Base-by-base conservation (phyloP, 2,888 invertebrate species). In the Cephus runcator region DNA sequence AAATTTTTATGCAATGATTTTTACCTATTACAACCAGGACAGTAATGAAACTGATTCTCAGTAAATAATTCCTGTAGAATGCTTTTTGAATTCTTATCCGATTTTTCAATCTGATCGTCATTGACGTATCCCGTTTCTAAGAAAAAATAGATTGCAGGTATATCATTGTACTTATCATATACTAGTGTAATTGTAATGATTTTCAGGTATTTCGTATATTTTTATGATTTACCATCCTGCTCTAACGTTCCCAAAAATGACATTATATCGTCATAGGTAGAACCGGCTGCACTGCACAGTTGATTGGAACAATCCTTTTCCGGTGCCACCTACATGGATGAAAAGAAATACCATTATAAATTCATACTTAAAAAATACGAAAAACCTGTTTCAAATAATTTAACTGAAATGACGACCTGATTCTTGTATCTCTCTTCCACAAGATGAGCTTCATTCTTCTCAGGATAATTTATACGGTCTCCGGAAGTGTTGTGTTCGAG, bases 251-350 rank as follows among this genome's bases (percentile, higher is more conserved):
- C 86, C 33, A 90, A 79, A 69, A 89, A 89, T 3, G 85, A 84
- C 88, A 90, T 89, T 71, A 90, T 89, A 36, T 90, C 90, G 4
- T 90, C 88, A 77, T 88, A 90, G 11, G 88, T 88, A 0, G 88
- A 86, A 12, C 82, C 82, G 30, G 77, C 85, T 0, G 82, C 68
- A 4, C 75, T 77, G n/a, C 81, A 79, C 12, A 73, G 79, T 71
- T 79, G 76, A 11, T 73, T 76, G 0, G 86, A 85, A 35, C 76
- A 78, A 76, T 90, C 90, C 78, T 84, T 88, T 34, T 90, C 90
- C 12, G 89, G 88, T 77, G 84, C 78, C n/a, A 86, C 79, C 88
- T 88, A 76, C 12, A 35, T 11, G 75, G 77, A 69, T 11, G 9
- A 30, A 15, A 33, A 69, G 71, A 31, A 77, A 73, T n/a, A 12